These are phyloP conservation scores for Akabosia matsudoensis DNA, from an alignment of 1,140 invertebrate species.

Conservation along the genomic window DNA sequence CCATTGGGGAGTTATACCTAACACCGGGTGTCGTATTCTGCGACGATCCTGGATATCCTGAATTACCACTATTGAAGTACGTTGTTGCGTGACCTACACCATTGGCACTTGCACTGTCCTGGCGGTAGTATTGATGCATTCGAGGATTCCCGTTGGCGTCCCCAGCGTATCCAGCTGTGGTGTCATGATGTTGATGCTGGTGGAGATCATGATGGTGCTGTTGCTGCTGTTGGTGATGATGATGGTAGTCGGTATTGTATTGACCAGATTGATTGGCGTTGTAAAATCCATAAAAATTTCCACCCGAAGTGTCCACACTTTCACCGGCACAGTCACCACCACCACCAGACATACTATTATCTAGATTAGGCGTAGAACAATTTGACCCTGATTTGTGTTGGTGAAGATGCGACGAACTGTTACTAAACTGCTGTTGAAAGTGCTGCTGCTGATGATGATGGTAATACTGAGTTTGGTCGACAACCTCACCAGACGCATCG, in stretches of 20 bases:
- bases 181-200: constrained; percentile 20
- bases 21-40: not conserved
- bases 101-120: constrained; percentile 15
- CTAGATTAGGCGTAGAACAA: not conserved
- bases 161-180: not conserved
- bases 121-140: constrained; percentile 13
- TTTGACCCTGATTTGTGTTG: constrained; percentile 9
- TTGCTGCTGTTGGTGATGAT: constrained; percentile 27
- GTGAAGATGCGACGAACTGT: not conserved
- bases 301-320: not conserved
- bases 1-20: not conserved
- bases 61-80: too few relatives aligned
- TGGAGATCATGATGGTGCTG: constrained; percentile 12
- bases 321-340: not conserved
- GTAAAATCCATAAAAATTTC: constrained; percentile 12
- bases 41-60: not conserved
- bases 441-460: constrained; percentile 8
- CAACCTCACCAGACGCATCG: constrained; percentile 5
- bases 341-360: not conserved
- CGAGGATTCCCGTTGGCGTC: not conserved
- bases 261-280: constrained; percentile 14
- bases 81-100: constrained; percentile 11
- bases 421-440: not conserved
- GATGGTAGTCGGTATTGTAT: not conserved
- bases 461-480: constrained; percentile 20